A percentile compares a stretch with the other conserved stretches of the same genome.
These are phyloP conservation scores for Drosophila tsacasi DNA, from an alignment of 1,140 invertebrate genomes.

Conservation along the genomic window DNA sequence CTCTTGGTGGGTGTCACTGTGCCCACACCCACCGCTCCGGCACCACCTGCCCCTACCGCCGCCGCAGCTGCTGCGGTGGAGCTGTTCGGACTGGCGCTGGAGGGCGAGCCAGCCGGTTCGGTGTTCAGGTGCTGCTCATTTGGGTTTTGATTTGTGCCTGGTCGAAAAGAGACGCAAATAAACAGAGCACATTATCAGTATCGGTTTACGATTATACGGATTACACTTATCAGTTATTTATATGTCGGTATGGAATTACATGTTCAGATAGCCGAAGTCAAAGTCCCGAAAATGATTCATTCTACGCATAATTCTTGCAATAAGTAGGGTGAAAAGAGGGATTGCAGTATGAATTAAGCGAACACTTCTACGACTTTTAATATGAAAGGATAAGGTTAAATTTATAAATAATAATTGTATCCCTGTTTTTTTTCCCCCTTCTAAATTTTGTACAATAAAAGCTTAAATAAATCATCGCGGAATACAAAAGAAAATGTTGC, in stretches of 20 bases:
- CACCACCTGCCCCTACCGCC: slow-evolving; percentile 12
- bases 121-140: slow-evolving; percentile 76
- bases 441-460: too few species aligned
- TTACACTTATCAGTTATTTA: slow-evolving; percentile 44
- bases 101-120: slow-evolving; percentile 56
- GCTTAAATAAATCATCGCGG: too few species aligned
- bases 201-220: slow-evolving; percentile 29
- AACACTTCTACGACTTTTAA: background rate
- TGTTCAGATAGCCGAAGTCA: slow-evolving; percentile 12
- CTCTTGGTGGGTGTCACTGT: slow-evolving; percentile 66
- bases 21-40: slow-evolving; percentile 9
- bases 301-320: background rate
- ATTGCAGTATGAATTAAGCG: background rate
- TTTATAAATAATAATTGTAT: too few species aligned
- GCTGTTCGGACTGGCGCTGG: slow-evolving; percentile 44
- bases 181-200: slow-evolving; percentile 30
- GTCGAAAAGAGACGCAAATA: slow-evolving; percentile 17
- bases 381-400: too few species aligned
- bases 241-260: slow-evolving; percentile 21
- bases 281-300: slow-evolving; percentile 40
- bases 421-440: background rate
- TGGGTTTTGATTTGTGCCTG: slow-evolving; percentile 80
- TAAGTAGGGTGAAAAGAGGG: background rate
- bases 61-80: slow-evolving; percentile 10
- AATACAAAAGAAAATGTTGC: background rate